These are phyloP conservation scores for Erannis defoliaria DNA, from an alignment of 2,888 invertebrate species.

Conservation along the genomic window DNA sequence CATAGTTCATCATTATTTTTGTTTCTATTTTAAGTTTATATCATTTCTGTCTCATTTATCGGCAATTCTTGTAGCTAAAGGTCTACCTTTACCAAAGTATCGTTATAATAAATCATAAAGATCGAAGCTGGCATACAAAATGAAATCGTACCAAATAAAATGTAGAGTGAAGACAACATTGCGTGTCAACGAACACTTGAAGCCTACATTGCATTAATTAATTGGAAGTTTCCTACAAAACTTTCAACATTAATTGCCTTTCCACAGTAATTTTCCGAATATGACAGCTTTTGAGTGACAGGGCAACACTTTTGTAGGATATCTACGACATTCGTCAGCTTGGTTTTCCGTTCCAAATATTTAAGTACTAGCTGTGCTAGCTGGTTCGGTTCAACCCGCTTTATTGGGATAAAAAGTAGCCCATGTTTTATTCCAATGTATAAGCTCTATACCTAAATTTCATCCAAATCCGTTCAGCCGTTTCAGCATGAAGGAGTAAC, in stretches of 20 bases:
- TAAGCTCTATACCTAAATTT: too few species aligned
- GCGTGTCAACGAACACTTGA: constrained; percentile 70
- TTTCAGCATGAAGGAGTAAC: too few species aligned
- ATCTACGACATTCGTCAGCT: neutral
- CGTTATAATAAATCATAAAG: constrained; percentile 25
- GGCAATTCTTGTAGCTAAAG: neutral
- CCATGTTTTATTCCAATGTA: too few species aligned
- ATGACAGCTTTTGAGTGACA: constrained; percentile 27
- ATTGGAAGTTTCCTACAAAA: constrained; percentile 70
- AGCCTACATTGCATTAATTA: constrained; percentile 69
- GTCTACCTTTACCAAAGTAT: neutral
- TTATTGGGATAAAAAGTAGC: too few species aligned
- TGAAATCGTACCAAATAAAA: constrained; percentile 27
- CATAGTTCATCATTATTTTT: too few species aligned
- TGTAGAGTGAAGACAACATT: constrained; percentile 45
- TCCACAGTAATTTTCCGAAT: constrained; percentile 58
- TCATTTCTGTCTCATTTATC: neutral
- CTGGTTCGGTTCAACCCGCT: too few species aligned
- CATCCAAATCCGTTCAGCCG: too few species aligned
- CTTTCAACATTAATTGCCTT: constrained; percentile 72
- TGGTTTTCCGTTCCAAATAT: neutral
- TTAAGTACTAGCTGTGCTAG: neutral
- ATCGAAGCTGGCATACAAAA: neutral
- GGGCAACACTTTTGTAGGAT: neutral
- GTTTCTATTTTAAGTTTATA: too few species aligned